These are phyloP conservation scores for Rhinoderma darwinii DNA, from an alignment of 2,113 vertebrate genomes.

Conservation along the genomic window DNA sequence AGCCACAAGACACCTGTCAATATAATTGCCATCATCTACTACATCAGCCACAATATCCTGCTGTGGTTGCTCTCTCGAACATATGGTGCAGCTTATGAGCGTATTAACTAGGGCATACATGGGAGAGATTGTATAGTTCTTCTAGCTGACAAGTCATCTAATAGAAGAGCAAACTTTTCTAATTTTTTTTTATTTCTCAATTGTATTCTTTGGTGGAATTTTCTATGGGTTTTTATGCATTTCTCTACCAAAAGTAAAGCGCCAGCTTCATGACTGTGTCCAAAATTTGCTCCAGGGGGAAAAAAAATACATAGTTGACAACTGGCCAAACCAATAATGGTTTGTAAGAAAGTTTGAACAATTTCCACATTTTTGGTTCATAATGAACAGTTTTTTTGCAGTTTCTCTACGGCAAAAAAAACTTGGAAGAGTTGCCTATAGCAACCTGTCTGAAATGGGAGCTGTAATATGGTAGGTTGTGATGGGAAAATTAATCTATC, in stretches of 20 bases:
- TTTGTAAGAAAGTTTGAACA: background rate
- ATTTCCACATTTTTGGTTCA: background rate
- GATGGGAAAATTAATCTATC: too few relatives aligned
- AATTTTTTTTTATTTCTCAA: background rate
- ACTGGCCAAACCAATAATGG: background rate
- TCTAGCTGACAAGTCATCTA: background rate
- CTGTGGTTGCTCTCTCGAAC: slow-evolving; percentile 16
- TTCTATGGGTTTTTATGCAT: background rate
- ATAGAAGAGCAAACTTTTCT: background rate
- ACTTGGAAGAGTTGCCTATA: background rate
- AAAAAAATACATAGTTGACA: background rate
- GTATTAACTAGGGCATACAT: slow-evolving; percentile 18
- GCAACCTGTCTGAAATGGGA: background rate
- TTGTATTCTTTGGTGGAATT: background rate
- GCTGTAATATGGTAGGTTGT: too few relatives aligned
- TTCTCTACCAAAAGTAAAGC: background rate
- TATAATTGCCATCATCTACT: slow-evolving; percentile 27
- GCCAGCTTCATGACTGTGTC: background rate
- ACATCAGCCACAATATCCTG: slow-evolving; percentile 46
- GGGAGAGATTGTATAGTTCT: background rate
- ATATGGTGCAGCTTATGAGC: slow-evolving; percentile 13
- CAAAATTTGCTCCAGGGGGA: background rate
- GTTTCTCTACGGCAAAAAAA: background rate
- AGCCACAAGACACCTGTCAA: slow-evolving; percentile 24
- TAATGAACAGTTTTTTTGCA: background rate